Evolutionary conservation across 1,140 invertebrate species (phyloP).

Genomic region (Epicauta chinensis): DNA sequence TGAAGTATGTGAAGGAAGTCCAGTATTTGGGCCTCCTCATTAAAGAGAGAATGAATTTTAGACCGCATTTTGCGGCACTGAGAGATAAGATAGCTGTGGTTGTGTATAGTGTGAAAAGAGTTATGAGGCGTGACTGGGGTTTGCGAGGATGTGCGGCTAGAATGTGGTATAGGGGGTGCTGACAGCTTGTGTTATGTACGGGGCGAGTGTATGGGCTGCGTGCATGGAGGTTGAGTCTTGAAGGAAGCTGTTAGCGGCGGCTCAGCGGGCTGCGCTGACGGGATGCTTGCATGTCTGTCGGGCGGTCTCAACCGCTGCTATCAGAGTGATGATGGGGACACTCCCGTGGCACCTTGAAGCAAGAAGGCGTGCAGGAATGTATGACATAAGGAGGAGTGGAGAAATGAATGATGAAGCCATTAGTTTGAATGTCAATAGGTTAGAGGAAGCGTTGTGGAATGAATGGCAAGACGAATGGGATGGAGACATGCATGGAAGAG

Average conservation of each 20-base stretch:
- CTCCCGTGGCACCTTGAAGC: no score
- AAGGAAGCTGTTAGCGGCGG: background rate
- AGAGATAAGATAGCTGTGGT: no score
- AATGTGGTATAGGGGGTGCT: no score
- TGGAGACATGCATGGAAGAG: background rate
- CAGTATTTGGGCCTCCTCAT: constrained; percentile 8
- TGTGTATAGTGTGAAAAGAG: no score
- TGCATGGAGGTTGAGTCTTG: background rate
- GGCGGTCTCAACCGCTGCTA: constrained; percentile 25
- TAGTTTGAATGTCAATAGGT: no score
- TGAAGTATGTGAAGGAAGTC: background rate
- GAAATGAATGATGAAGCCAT: background rate
- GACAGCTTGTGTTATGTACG: constrained; percentile 25
- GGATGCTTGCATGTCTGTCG: constrained; percentile 21
- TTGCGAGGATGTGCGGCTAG: no score
- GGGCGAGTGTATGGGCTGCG: constrained; percentile 30
- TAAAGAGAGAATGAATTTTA: no score
- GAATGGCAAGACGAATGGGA: constrained; percentile 5
- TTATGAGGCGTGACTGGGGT: no score
- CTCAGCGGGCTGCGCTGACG: constrained; percentile 27
- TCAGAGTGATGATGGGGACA: constrained; percentile 14
- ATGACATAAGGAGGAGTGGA: background rate
- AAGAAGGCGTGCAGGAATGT: no score
- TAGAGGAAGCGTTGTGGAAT: background rate
- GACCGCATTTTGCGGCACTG: no score